Base-by-base conservation (phyloP, 2,113 vertebrate genomes). In the Nestor notabilis region DNA sequence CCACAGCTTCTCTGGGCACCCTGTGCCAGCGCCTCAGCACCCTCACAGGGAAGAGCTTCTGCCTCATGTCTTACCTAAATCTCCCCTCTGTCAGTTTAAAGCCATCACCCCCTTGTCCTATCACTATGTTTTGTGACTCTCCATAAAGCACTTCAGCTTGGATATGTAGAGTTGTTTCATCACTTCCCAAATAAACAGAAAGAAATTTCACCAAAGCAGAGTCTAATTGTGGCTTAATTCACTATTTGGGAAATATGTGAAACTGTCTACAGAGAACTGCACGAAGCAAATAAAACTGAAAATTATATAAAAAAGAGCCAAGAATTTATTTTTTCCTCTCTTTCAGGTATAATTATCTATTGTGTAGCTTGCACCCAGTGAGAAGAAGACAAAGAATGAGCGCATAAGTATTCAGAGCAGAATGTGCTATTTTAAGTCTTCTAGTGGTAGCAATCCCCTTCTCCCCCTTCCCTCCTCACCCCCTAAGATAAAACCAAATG, bases 391-490 rank as follows among this genome's bases (percentile, higher is more conserved):
- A 75, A 76, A 35, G 44, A 77, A 92, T 3, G 25, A 75, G 28
- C 15, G 33, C 5, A 1, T 12, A 63, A 68, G 15, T 39, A 53
- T 49, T 68, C 44, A 53, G 53, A 77, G 21, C 64, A 93, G 43
- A 69, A 77, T 12, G 28, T 17, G 31, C 35, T 85, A 35, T 71
- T 82, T 13, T 85, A 23, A 70, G 33, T 41, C 37, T 69, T 65
- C 28, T 31, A 61, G 10, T 12, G 43, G 46, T 27, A 21, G 37
- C 23, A 60, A 83, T 39, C 11, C 39, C 47, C 64, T 65, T 50
- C 60, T 44, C 7, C 4, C 7, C 7, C 13, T 24, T 19, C 31
- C 7, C 4, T 6, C 7, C 13, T 18, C 18, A n/a, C 3, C 17
- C 29, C n/a, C n/a, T n/a, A n/a, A 13, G 16, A 5, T n/a, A 78